Base-by-base conservation (phyloP, 2,113 vertebrate genomes). In the Noctilio leporinus region DNA sequence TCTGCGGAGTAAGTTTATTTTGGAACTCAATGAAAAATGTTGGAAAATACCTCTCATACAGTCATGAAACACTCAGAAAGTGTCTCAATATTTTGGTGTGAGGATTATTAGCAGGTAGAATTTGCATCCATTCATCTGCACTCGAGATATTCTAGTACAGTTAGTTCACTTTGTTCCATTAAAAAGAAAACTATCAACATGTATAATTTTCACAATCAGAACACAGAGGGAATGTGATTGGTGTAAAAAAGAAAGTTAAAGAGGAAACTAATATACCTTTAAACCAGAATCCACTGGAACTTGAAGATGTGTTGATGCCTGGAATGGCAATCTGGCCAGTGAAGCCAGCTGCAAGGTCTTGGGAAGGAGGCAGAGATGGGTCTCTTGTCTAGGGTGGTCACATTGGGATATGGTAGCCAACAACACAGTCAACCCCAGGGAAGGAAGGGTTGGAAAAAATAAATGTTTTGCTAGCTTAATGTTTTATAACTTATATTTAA, bases 401-500 rank as follows among this genome's bases (percentile, higher is more conserved):
- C 15, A 45, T 38, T 24, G 72, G 47, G 7, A 55, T 94, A 12
- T 10, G 6, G 78, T 14, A 76, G 86, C 53, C 40, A 70, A 70
- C 10, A 69, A 85, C 40, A 72, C 49, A 92, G 30, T n/a, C 53
- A 20, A 55, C 47, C 16, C 67, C 5, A 1, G 59, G 69, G 40
- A 53, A 90, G 4, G 12, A 87, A 91, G 17, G 7, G 33, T 47
- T 76, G 28, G 30, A 33, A 88, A 81, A 86, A 92, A 24, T 57
- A 93, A 88, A 35, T 65, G n/a, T 40, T 78, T 72, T 90, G 51
- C 64, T 84, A 30, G 2, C 15, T 84, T 92, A 95, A 28, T 92
- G 57, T 51, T 86, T 95, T 83, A 92, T 70, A 77, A 72, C 53
- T 89, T 80, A 92, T 57, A 88, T 78, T 95, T 72, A 95, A 88